Conservation (phyloP, 1,140 invertebrate species). For the Euschistus heros region DNA sequence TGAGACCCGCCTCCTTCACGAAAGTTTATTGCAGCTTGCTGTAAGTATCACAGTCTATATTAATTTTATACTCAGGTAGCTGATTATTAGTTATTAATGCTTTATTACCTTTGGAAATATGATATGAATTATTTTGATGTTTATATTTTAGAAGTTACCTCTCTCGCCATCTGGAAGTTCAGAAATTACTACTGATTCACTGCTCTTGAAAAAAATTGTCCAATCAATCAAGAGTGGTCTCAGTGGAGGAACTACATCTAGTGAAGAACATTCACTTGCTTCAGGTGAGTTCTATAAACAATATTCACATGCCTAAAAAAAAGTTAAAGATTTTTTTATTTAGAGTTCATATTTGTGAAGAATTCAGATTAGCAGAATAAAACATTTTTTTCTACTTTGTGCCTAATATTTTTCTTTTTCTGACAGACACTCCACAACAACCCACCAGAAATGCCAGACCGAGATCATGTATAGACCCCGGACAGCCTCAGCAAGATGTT, state of each 20-base stretch:
- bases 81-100: background rate
- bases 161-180: constrained; percentile 19
- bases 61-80: background rate
- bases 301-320: too few species aligned
- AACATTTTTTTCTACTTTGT: too few species aligned
- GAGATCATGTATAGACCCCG: constrained; percentile 52
- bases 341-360: too few species aligned
- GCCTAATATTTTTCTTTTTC: too few species aligned
- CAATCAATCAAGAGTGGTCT: constrained; percentile 13
- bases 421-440: too few species aligned
- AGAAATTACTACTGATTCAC: constrained; percentile 21
- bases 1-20: constrained; percentile 62
- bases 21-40: constrained; percentile 57
- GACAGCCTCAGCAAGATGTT: constrained; percentile 40
- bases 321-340: too few species aligned
- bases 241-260: background rate
- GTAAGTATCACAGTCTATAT: constrained; percentile 24
- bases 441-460: constrained; percentile 37
- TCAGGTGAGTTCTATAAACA: background rate
- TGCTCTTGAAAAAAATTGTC: constrained; percentile 22
- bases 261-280: constrained; percentile 10
- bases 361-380: too few species aligned
- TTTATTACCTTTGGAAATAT: too few species aligned
- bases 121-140: background rate
- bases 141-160: constrained; percentile 21